Evolutionary conservation across 2,797 vertebrate species (phyloP).

Genomic region (Scarus forsteni): DNA sequence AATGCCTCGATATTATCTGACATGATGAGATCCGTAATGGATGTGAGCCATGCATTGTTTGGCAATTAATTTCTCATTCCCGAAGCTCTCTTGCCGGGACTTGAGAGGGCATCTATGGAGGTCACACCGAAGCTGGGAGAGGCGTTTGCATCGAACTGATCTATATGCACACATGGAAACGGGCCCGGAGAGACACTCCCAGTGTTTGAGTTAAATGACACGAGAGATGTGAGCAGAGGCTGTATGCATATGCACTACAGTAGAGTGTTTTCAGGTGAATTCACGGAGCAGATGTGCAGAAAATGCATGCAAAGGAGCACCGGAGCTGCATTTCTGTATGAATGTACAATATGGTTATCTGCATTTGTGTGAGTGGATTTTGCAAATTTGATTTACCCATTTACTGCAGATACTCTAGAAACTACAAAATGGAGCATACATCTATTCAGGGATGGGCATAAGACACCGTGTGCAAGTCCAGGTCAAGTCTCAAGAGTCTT

Average conservation of each 20-base stretch:
- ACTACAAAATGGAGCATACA: no score
- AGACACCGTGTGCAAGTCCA: no score
- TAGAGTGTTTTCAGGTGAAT: slow-evolving; percentile 26
- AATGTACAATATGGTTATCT: neutral
- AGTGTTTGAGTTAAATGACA: slow-evolving; percentile 64
- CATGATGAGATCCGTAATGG: slow-evolving; percentile 92
- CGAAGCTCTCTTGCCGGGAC: slow-evolving; percentile 57
- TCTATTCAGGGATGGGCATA: no score
- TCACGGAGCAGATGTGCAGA: slow-evolving; percentile 12
- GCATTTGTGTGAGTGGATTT: slow-evolving; percentile 2
- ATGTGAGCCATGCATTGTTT: slow-evolving; percentile 89
- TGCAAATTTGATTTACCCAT: slow-evolving; percentile 2
- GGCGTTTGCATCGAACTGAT: slow-evolving; percentile 51
- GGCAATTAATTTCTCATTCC: slow-evolving; percentile 91
- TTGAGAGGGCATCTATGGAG: slow-evolving; percentile 73
- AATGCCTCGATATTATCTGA: slow-evolving; percentile 90
- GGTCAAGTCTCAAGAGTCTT: no score
- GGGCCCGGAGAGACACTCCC: slow-evolving; percentile 37
- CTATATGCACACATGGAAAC: slow-evolving; percentile 60
- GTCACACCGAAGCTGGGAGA: slow-evolving; percentile 64
- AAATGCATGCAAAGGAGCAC: slow-evolving; percentile 11
- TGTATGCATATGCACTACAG: slow-evolving; percentile 32
- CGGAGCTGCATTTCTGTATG: neutral
- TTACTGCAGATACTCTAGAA: neutral
- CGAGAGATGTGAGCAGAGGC: slow-evolving; percentile 34